Base-by-base conservation (phyloP, 2,888 invertebrate species). In the Liopterus haemorrhoidalis region DNA sequence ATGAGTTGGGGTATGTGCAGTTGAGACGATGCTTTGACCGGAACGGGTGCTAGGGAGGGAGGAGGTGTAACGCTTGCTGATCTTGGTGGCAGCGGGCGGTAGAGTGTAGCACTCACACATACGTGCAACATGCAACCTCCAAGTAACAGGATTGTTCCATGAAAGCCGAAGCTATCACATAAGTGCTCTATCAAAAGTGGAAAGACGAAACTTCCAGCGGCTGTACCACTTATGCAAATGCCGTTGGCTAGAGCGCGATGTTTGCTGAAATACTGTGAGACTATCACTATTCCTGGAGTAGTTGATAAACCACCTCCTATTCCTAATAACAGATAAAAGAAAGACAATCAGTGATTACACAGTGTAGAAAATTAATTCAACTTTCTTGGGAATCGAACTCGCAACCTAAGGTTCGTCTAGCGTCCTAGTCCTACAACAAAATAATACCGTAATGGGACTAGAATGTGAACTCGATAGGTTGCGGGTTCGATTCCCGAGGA, bases 231-330 rank as follows among this genome's bases (percentile, higher is more conserved):
- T 47, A 85, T 84, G 58, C 85, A 85, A 53, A 86, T 81, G 0
- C 86, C 86, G 59, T 86, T 86, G 0, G 86, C 86, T 49, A 86
- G 59, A 0, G 85, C 85, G 38, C 85, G 77, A 65, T 84, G 83
- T 58, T 81, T 84, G 56, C 84, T 82, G 57, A 86, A 86, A 59
- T 86, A 86, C 51, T 83, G 82, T 0, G 85, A 85, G 0, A 86
- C 85, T 48, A 86, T 82, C 5, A 86, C 83, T 39, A 86, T 84
- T 0, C 86, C 86, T 0, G 86, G 85, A 0, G 86, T 85, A 1
- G 85, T 86, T 0, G 85, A 85, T 0, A 86, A 70, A 0, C 85
- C 85, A 1, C 85, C 85, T 0, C 86, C 86, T 43, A 85, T 81
- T 24, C 86, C 85, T 78, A 56, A 58, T 12, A 47, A 33, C 16